These are phyloP conservation scores for Tetrapedia diversipes DNA, from an alignment of 2,888 invertebrate genomes.

Conservation along the genomic window DNA sequence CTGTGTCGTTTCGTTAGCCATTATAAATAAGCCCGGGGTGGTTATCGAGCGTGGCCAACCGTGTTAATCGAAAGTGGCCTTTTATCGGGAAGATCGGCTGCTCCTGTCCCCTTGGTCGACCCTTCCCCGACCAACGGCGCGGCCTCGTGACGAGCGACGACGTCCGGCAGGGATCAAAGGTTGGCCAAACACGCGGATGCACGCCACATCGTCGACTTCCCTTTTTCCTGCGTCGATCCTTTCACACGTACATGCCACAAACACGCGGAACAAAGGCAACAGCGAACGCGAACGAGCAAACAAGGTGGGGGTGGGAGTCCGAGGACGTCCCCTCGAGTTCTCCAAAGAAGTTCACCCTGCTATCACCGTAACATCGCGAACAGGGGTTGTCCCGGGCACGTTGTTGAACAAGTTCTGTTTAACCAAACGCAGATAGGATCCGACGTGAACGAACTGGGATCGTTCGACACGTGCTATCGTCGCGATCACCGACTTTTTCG, in stretches of 20 bases:
- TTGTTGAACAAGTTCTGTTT: not conserved
- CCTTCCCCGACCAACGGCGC: constrained; percentile 11
- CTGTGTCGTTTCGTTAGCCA: constrained; percentile 77
- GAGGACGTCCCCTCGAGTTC: constrained; percentile 8
- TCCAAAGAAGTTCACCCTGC: not conserved
- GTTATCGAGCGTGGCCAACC: constrained; percentile 37
- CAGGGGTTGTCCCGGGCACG: no score
- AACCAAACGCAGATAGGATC: no score
- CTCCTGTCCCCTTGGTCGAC: constrained; percentile 9
- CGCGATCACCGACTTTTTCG: constrained; percentile 7
- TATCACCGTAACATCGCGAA: constrained; percentile 41
- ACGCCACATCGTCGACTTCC: constrained; percentile 1
- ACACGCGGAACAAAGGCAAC: not conserved
- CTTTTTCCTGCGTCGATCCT: not conserved
- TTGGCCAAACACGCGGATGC: not conserved
- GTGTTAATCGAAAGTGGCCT: constrained; percentile 15
- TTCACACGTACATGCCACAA: not conserved
- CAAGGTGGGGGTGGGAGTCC: not conserved
- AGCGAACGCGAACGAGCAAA: not conserved
- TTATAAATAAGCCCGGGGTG: constrained; percentile 67
- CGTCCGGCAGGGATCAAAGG: constrained; percentile 42
- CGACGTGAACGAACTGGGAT: not conserved
- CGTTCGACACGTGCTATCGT: constrained; percentile 24
- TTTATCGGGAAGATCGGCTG: constrained; percentile 4
- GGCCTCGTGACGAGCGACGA: constrained; percentile 54